Percentiles rank a stretch among this genome's conserved stretches.
Conservation (phyloP, 2,797 vertebrate genomes). For the Urocyon cinereoargenteus region DNA sequence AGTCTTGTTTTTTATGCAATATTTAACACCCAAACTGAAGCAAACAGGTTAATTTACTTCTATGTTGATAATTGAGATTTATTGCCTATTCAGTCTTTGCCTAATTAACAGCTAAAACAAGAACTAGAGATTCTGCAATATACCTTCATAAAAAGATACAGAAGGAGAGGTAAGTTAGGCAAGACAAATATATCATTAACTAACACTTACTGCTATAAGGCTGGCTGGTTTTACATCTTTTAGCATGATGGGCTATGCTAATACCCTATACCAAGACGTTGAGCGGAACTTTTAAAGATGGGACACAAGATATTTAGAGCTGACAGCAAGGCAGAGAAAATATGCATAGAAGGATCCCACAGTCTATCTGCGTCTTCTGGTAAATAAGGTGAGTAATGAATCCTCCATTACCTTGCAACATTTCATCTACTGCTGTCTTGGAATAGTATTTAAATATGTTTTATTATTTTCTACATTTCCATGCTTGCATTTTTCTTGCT, state of each 20-base stretch:
- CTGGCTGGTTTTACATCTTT: background rate
- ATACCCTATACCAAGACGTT: background rate
- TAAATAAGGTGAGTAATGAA: background rate
- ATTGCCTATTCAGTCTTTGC: background rate
- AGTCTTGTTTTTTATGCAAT: background rate
- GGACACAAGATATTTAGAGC: background rate
- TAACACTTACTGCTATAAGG: background rate
- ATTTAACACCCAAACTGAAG: background rate
- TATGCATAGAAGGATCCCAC: background rate
- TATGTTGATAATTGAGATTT: background rate
- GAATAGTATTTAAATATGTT: constrained; percentile 7
- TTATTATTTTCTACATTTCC: constrained; percentile 29
- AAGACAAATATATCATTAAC: background rate
- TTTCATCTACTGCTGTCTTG: background rate
- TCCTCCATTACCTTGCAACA: background rate
- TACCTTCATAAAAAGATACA: background rate
- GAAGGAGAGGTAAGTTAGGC: background rate
- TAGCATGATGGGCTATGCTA: background rate
- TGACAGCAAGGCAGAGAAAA: background rate
- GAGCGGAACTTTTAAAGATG: background rate
- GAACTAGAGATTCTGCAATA: background rate
- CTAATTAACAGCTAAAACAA: background rate
- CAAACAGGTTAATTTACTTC: background rate
- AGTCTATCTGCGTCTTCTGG: constrained; percentile 9
- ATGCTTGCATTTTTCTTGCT: constrained; percentile 19